phyloP scores from a whole-genome alignment of 2,113 vertebrate genomes.

The Tragelaphus scriptus region DNA sequence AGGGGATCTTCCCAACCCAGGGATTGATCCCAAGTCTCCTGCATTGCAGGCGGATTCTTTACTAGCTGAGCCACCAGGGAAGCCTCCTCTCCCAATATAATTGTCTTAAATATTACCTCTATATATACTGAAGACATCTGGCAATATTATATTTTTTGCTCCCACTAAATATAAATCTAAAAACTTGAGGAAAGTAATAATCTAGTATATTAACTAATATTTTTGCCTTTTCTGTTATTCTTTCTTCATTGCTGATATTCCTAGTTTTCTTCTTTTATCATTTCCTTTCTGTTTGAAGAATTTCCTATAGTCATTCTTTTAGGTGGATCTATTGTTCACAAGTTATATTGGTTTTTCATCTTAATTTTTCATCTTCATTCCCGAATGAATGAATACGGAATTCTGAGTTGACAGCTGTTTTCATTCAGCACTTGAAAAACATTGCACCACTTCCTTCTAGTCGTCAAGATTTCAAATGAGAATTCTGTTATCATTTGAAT shows the following conservation, averaged over 20 bases:
- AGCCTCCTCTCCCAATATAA: background rate
- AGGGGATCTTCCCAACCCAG: background rate
- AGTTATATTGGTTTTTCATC: background rate
- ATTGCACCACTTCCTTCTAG: background rate
- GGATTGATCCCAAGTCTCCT: background rate
- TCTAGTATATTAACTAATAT: background rate
- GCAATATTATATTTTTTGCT: background rate
- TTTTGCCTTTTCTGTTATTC: background rate
- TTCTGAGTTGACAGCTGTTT: background rate
- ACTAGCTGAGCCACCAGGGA: background rate
- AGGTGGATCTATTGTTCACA: background rate
- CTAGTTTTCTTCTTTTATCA: background rate
- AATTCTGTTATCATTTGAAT: background rate
- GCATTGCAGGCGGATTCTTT: background rate
- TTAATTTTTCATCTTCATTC: background rate
- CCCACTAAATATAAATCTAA: conserved; percentile 23
- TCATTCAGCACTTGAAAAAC: background rate
- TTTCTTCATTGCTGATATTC: background rate
- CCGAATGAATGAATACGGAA: background rate
- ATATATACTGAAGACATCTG: background rate
- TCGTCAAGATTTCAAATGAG: background rate
- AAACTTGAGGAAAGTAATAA: conserved; percentile 14
- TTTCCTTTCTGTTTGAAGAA: background rate
- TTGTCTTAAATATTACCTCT: background rate
- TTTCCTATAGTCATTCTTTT: background rate